Evolutionary conservation across 2,797 vertebrate genomes (phyloP), one percentile per base, ranked within the genome.

Genomic region (Pangasius sanitwongsei): DNA sequence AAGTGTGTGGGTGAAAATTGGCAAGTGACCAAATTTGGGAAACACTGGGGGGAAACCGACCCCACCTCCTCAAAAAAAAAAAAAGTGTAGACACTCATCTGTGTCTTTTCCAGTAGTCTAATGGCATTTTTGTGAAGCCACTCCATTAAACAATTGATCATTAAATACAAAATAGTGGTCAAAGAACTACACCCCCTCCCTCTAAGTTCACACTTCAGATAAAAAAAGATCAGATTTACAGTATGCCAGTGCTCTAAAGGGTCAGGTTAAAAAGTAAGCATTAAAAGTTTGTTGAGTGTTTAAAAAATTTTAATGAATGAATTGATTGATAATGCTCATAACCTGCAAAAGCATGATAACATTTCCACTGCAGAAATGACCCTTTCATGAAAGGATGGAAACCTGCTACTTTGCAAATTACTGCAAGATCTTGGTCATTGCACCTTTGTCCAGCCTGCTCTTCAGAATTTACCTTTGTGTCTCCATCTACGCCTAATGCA

Each of bases 401-500:
- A 13, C 6, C 37, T 75, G 34, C 37, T 44, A 67, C 70, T 41
- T 12, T 16, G 41, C 11, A 67, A 77, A 59, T 9, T 37, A 83
- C 53, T 48, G 23, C 78, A 87, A 84, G 44, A 50, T 37, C 82
- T 41, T 50, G 63, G 55, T 67, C 72, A 37, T 25, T 59, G 37
- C 25, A 83, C 37, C 63, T 53, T 74, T 70, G 53, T 88, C 41
- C 53, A 59, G 78, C 20, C 23, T 25, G 12, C 48, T 80, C n/a
- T 72, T 72, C 41, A 16, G 53, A 78, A 82, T 65, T 72, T 12
- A 41, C 37, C 84, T 86, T 86, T 86, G 65, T 77, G 72, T 78
- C 86, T 87, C n/a, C 74, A 59, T 86, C 55, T 61, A 75, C 20
- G 25, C 13, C 85, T 75, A 86, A 86, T 44, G 12, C 70, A 75